Percentiles rank a stretch among this genome's conserved stretches.
phyloP scores from a whole-genome alignment of 2,113 vertebrate genomes.

The Daboia siamensis region DNA sequence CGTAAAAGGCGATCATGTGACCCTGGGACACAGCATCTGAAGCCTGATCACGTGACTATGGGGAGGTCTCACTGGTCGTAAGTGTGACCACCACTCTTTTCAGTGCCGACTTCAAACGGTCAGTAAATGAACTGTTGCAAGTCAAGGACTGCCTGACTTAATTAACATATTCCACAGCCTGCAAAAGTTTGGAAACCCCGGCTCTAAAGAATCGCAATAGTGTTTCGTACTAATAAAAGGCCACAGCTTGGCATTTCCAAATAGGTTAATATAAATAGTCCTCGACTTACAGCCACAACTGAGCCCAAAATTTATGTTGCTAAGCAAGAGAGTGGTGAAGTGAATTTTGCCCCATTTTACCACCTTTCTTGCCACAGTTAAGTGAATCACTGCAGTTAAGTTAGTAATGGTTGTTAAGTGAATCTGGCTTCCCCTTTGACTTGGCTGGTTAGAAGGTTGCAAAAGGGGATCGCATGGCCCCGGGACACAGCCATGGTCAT shows the following conservation, averaged over 20 bases:
- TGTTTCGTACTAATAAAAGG: neutral
- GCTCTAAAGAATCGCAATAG: neutral
- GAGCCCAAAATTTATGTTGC: too few relatives aligned
- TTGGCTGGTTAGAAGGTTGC: too few relatives aligned
- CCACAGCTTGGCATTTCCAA: neutral
- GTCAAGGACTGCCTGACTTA: neutral
- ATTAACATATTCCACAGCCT: neutral
- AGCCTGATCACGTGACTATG: neutral
- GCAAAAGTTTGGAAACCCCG: neutral
- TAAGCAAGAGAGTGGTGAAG: too few relatives aligned
- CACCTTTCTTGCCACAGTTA: too few relatives aligned
- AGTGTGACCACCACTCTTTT: neutral
- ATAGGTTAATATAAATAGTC: neutral
- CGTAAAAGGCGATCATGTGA: neutral
- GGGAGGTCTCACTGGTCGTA: accelerated
- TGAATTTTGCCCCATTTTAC: too few relatives aligned
- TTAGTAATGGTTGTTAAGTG: too few relatives aligned
- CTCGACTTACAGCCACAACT: too few relatives aligned
- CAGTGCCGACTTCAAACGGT: neutral
- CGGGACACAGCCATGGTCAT: too few relatives aligned
- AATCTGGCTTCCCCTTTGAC: too few relatives aligned
- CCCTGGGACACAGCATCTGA: neutral
- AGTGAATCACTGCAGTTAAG: too few relatives aligned
- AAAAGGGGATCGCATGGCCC: too few relatives aligned
- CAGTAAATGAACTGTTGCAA: neutral